phyloP scores from a whole-genome alignment of 2,113 vertebrate species.

The Phaethon lepturus region DNA sequence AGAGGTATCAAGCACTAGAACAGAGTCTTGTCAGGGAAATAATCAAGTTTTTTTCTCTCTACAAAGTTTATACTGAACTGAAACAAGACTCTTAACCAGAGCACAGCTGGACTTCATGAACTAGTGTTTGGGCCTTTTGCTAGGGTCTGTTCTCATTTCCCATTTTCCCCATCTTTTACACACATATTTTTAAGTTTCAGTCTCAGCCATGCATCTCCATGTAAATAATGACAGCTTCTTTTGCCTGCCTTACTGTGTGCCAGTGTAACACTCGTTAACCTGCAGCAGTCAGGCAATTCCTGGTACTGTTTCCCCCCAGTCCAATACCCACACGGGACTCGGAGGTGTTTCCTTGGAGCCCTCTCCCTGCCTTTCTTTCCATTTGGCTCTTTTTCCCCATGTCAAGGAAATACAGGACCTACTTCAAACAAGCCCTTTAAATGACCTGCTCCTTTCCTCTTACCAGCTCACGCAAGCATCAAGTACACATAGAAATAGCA shows the following conservation, averaged over 20 bases:
- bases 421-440: not conserved
- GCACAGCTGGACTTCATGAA: not conserved
- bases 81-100: not conserved
- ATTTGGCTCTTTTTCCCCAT: not conserved
- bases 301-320: not conserved
- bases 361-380: not conserved
- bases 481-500: not conserved
- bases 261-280: not conserved
- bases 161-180: not conserved
- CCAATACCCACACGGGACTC: not conserved
- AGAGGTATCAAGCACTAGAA: not conserved
- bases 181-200: accelerated
- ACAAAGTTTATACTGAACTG: not conserved
- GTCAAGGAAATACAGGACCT: not conserved
- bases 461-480: not conserved
- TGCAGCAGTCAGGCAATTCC: not conserved
- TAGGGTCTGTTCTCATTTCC: not conserved
- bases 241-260: not conserved
- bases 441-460: not conserved
- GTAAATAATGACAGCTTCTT: not conserved
- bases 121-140: not conserved
- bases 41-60: not conserved
- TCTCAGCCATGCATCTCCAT: accelerated
- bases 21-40: not conserved
- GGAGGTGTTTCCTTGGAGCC: not conserved